Evolutionary conservation across 2,888 invertebrate species (phyloP).

Genomic region (Habrosyne pyritoides): DNA sequence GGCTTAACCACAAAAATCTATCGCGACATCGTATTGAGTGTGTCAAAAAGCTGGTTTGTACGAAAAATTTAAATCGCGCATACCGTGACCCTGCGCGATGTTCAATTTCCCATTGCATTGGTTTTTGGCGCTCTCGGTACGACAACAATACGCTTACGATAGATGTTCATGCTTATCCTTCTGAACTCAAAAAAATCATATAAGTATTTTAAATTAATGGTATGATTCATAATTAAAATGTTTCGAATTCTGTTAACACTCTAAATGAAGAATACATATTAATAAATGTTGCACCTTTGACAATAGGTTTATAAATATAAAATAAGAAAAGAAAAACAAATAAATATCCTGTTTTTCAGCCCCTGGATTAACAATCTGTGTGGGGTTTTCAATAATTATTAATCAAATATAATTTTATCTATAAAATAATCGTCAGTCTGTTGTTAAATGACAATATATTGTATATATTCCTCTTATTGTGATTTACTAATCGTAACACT

Average conservation of each 20-base stretch:
- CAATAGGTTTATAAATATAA: not conserved
- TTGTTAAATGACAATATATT: not conserved
- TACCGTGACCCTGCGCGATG: too few relatives aligned
- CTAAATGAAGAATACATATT: not conserved
- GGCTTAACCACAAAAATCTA: too few relatives aligned
- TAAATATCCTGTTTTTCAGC: not conserved
- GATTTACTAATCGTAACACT: not conserved
- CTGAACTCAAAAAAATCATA: too few relatives aligned
- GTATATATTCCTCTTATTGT: not conserved
- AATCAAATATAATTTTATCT: slow-evolving; percentile 1
- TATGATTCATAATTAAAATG: too few relatives aligned
- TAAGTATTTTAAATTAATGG: too few relatives aligned
- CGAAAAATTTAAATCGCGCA: too few relatives aligned
- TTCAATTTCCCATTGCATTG: too few relatives aligned
- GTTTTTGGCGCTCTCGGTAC: too few relatives aligned
- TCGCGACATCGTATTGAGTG: too few relatives aligned
- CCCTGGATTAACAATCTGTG: not conserved
- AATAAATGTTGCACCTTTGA: not conserved
- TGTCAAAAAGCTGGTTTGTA: too few relatives aligned
- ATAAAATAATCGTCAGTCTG: slow-evolving; percentile 1
- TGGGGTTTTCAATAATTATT: not conserved
- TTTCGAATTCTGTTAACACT: not conserved
- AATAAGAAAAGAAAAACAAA: not conserved
- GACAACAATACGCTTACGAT: too few relatives aligned
- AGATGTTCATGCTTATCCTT: too few relatives aligned